Percentiles rank a stretch among this genome's conserved stretches.
Evolutionary conservation across 2,888 invertebrate genomes (phyloP).

Genomic region (Cantharis rustica): DNA sequence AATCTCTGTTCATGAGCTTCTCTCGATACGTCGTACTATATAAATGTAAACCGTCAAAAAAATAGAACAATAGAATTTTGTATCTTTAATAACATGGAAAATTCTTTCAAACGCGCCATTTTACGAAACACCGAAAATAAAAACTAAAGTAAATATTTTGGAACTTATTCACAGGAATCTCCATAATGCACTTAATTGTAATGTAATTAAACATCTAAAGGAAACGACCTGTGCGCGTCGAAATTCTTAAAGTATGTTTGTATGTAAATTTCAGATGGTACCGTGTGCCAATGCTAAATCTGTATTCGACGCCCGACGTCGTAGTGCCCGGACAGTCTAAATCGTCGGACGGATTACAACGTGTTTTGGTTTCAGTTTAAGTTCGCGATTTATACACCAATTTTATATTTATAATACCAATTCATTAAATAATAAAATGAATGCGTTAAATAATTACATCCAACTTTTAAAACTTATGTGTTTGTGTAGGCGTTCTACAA

Average conservation of each 20-base stretch:
- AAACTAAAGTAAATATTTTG: not conserved
- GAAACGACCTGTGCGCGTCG: slow-evolving; percentile 26
- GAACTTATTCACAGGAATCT: not conserved
- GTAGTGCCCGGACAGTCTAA: slow-evolving; percentile 47
- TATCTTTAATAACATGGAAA: not conserved
- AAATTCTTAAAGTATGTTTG: slow-evolving; percentile 18
- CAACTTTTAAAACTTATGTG: not conserved
- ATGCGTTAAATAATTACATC: not conserved
- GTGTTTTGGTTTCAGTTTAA: slow-evolving; percentile 11
- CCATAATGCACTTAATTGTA: slow-evolving; percentile 6
- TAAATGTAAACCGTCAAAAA: not conserved
- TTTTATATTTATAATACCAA: not conserved
- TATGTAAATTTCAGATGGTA: slow-evolving; percentile 37
- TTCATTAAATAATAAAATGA: not conserved
- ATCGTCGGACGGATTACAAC: slow-evolving; percentile 40
- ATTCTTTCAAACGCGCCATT: not conserved
- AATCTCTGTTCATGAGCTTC: not conserved
- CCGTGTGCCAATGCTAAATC: slow-evolving; percentile 50
- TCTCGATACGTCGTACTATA: not conserved
- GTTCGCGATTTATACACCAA: slow-evolving; percentile 11
- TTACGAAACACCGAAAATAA: not conserved
- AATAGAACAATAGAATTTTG: not conserved
- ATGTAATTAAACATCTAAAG: slow-evolving; percentile 24
- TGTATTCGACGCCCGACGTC: slow-evolving; percentile 41
- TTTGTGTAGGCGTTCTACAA: not conserved